Percentiles rank a stretch among this genome's conserved stretches.
These are phyloP conservation scores for Syngnathus scovelli DNA, from an alignment of 2,113 vertebrate species.

Conservation along the genomic window DNA sequence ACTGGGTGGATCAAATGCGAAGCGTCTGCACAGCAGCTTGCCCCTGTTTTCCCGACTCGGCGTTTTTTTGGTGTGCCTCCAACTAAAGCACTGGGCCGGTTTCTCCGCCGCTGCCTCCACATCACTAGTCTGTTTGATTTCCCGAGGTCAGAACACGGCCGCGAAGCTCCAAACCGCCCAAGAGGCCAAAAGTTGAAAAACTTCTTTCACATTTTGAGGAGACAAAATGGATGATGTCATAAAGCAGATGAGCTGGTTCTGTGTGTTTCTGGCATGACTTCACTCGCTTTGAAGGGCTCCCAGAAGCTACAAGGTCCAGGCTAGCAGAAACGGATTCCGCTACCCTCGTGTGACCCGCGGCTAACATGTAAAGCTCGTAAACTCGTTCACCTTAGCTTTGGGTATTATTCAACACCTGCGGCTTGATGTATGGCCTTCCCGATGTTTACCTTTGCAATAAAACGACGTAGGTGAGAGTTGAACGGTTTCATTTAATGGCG, in stretches of 20 bases:
- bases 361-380: neutral
- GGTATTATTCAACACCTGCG: neutral
- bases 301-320: neutral
- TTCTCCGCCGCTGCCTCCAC: constrained; percentile 31
- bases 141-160: constrained; percentile 27
- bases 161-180: constrained; percentile 17
- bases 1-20: constrained; percentile 50
- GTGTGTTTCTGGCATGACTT: constrained; percentile 27
- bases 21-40: constrained; percentile 44
- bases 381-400: neutral
- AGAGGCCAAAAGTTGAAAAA: neutral
- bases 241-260: constrained; percentile 19
- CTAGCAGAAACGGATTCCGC: constrained; percentile 16
- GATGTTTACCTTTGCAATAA: neutral
- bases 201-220: neutral
- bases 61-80: constrained; percentile 44
- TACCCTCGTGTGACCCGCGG: constrained; percentile 23
- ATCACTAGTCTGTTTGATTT: constrained; percentile 30
- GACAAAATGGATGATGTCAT: constrained; percentile 6
- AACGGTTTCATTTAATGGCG: neutral
- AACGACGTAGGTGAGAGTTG: neutral
- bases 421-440: neutral
- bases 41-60: constrained; percentile 30
- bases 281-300: constrained; percentile 30
- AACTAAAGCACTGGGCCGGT: constrained; percentile 51